phyloP scores from a whole-genome alignment of 1,140 invertebrate species.

The Stratiolaelaps scimitus region DNA sequence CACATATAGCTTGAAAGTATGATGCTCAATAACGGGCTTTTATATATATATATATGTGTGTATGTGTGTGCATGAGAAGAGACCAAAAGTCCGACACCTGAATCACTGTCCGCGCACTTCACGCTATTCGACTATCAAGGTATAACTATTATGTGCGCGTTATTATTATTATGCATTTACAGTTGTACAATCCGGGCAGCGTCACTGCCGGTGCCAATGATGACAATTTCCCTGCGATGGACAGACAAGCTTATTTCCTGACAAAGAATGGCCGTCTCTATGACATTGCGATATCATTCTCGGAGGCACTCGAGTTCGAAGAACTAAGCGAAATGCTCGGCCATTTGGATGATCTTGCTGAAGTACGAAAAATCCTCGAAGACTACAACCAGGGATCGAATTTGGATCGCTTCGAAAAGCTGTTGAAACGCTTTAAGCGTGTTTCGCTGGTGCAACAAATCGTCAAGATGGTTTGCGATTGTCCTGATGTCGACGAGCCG shows the following conservation, averaged over 20 bases:
- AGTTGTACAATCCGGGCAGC: constrained; percentile 16
- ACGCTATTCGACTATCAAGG: no score
- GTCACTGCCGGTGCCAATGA: not conserved
- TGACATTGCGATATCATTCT: constrained; percentile 3
- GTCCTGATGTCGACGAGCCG: not conserved
- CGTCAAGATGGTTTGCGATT: constrained; percentile 9
- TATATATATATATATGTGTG: no score
- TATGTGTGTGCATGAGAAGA: no score
- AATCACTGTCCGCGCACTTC: no score
- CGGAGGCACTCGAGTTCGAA: constrained; percentile 15
- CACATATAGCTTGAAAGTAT: no score
- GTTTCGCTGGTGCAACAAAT: constrained; percentile 5
- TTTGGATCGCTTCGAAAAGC: not conserved
- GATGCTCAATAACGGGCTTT: no score
- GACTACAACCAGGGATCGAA: not conserved
- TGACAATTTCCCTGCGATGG: constrained; percentile 11
- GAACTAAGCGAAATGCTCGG: constrained; percentile 13
- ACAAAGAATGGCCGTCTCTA: not conserved
- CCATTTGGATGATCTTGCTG: constrained; percentile 20
- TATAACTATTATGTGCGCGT: no score
- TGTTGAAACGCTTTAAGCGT: constrained; percentile 7
- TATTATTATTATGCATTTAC: no score
- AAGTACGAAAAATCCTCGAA: not conserved
- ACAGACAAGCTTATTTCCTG: constrained; percentile 12
- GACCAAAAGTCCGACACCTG: no score